A percentile compares a stretch with the other conserved stretches of the same genome.
Evolutionary conservation across 2,113 vertebrate species (phyloP).

Genomic region (Mionectes macconnelli): DNA sequence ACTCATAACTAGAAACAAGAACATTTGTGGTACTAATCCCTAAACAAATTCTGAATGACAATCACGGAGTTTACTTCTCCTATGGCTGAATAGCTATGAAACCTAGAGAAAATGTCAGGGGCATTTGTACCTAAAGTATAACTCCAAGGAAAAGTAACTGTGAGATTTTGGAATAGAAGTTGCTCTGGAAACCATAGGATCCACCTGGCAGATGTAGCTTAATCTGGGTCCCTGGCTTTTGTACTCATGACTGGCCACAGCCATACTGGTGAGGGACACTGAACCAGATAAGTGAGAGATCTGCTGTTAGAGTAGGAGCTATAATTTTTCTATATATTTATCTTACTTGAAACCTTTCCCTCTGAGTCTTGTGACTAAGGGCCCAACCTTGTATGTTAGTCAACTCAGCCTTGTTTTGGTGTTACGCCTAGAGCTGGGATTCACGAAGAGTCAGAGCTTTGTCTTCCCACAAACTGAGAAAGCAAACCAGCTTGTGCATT

Average conservation of each 20-base stretch:
- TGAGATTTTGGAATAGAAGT: neutral
- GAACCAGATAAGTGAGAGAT: neutral
- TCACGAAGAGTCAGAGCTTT: neutral
- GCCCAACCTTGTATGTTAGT: neutral
- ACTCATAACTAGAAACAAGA: neutral
- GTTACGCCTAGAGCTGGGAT: neutral
- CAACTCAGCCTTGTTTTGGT: neutral
- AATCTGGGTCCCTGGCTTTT: neutral
- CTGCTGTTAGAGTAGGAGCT: neutral
- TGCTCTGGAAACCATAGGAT: neutral
- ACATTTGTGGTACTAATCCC: neutral
- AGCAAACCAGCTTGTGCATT: neutral
- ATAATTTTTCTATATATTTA: neutral
- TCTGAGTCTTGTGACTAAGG: neutral
- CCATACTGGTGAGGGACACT: fast-evolving
- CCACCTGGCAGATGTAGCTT: neutral
- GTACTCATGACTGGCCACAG: neutral
- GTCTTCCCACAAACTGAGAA: neutral
- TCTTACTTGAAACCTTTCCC: neutral
- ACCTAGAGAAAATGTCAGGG: neutral
- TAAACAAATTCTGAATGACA: neutral
- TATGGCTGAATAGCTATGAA: fast-evolving
- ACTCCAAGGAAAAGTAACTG: neutral
- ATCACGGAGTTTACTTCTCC: neutral
- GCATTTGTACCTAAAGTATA: neutral